These are phyloP conservation scores for Agrilus biguttatus DNA, from an alignment of 2,888 invertebrate species.

Conservation along the genomic window DNA sequence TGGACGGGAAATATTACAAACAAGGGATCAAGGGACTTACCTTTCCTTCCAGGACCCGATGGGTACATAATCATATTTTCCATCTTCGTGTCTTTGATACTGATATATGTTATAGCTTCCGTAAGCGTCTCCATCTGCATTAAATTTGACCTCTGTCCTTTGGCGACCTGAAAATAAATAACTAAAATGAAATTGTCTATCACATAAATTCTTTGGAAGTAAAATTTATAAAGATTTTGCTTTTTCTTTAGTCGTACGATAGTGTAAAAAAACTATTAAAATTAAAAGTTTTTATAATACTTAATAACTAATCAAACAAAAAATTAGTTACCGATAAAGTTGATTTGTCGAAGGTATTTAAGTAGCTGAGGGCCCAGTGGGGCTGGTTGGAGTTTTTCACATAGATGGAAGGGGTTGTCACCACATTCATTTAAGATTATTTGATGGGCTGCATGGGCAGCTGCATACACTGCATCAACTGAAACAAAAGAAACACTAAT, in stretches of 20 bases:
- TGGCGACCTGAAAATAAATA: constrained; percentile 21
- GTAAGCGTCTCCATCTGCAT: constrained; percentile 51
- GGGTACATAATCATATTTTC: constrained; percentile 40
- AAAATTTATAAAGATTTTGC: neutral
- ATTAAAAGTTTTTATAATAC: too few species aligned
- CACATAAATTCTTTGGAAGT: neutral
- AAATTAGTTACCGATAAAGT: constrained; percentile 33
- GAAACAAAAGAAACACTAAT: constrained; percentile 15
- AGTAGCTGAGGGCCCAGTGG: constrained; percentile 42
- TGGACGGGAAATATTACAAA: neutral
- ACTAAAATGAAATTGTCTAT: neutral
- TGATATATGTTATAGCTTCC: constrained; percentile 58
- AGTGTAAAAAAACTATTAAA: too few species aligned
- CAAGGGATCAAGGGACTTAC: constrained; percentile 25
- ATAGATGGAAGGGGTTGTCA: constrained; percentile 25
- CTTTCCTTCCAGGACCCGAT: constrained; percentile 44
- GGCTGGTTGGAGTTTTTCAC: constrained; percentile 33
- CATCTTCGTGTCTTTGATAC: constrained; percentile 39
- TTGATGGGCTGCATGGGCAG: constrained; percentile 55
- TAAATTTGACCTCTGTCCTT: constrained; percentile 34
- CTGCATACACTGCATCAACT: constrained; percentile 65
- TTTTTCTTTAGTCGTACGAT: too few species aligned
- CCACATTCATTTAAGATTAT: constrained; percentile 44
- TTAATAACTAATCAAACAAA: too few species aligned
- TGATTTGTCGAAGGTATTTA: constrained; percentile 45